Evolutionary conservation across 2,888 invertebrate species (phyloP), one percentile per base, ranked within the genome.

Genomic region (Bedellia somnulentella): DNA sequence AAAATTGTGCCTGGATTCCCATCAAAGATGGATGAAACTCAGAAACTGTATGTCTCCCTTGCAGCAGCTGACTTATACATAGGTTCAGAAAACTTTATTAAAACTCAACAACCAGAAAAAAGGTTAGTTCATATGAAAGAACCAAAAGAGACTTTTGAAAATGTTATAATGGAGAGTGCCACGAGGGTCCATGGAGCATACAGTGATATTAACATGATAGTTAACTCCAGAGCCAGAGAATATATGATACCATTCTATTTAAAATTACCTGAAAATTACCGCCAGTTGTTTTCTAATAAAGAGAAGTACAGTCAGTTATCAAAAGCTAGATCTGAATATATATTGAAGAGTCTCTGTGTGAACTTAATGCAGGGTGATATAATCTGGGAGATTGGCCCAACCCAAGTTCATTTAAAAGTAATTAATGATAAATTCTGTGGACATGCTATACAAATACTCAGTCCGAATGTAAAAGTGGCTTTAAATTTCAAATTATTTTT

Each of bases 1-100:
- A 52, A 58, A 47, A 40, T 73, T 22, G 42, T 62, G 5, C 42
- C 52, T 5, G 50, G 46, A 18, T 47, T 73, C 21, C 66, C 68
- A 0, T 59, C 61, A 9, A 49, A 51, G 8, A 46, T 52, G 14
- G 47, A 61, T 36, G 37, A 39, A 9, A 60, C 49, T 13, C 44
- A 61, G 37, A 48, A 38, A 21, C 36, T 59, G n/a, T 68, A 62
- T 58, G 42, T 42, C 3, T 37, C 53, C 6, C 37, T 75, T 3
- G 62, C 61, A 30, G 44, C 38, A 17, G 60, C 60, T 36, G 31
- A 39, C 18, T 38, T 57, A 3, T 25, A 30, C 13, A 27, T 73
- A 14, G 45, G 45, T 27, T 48, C 61, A 0, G 63, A 68, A 41
- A 47, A 67, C 34, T 71, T 73, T 30, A 57, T 70, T 8, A 56